These are phyloP conservation scores for Patagioenas fasciata DNA, from an alignment of 2,113 vertebrate genomes.

Conservation along the genomic window DNA sequence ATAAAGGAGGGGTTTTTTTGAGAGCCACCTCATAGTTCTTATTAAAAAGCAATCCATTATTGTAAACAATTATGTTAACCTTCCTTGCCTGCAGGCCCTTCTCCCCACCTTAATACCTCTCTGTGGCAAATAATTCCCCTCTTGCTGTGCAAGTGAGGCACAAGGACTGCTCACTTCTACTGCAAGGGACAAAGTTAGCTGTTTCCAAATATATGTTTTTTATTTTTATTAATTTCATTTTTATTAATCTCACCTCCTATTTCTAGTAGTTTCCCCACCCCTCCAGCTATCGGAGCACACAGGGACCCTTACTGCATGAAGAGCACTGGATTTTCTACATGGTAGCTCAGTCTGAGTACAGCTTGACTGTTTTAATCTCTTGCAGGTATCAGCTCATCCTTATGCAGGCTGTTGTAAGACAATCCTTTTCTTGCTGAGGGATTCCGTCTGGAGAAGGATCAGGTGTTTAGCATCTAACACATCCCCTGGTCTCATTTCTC, in stretches of 20 bases:
- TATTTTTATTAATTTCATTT: neutral
- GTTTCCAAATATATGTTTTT: neutral
- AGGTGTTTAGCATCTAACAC: neutral
- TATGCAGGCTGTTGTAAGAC: slow-evolving; percentile 2
- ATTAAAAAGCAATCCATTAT: neutral
- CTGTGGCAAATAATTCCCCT: slow-evolving; percentile 1
- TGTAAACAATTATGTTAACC: neutral
- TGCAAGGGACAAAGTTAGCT: neutral
- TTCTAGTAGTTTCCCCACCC: neutral
- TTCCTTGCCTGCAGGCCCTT: neutral
- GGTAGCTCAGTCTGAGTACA: neutral
- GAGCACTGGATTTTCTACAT: neutral
- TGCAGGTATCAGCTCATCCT: slow-evolving; percentile 21
- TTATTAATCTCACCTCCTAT: neutral
- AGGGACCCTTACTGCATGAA: neutral
- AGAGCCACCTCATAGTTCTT: neutral
- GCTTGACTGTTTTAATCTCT: slow-evolving; percentile 3
- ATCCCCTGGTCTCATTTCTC: neutral
- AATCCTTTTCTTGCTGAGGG: neutral
- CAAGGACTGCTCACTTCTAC: neutral
- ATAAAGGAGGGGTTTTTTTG: neutral
- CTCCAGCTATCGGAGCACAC: neutral
- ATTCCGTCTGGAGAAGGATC: slow-evolving; percentile 17
- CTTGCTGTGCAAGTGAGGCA: neutral
- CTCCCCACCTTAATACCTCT: neutral